A percentile compares a stretch with the other conserved stretches of the same genome.
phyloP scores from a whole-genome alignment of 2,797 vertebrate species.

The Pachyuromys duprasi region DNA sequence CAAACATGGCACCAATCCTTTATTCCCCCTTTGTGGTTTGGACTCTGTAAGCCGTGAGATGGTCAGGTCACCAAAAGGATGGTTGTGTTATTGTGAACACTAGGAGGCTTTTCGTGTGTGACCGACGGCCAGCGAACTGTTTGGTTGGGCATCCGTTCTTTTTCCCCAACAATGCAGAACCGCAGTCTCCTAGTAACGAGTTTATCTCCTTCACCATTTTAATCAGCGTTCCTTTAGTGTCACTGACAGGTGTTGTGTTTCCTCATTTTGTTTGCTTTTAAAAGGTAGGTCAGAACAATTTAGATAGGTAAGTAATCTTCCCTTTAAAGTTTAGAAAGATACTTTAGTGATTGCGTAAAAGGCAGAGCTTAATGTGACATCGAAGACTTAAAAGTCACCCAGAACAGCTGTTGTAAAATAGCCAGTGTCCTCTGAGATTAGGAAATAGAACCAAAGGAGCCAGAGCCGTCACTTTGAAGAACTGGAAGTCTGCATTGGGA shows the following conservation, averaged over 20 bases:
- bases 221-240: neutral
- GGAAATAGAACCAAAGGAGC: neutral
- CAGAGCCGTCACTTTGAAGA: neutral
- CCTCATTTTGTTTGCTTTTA: slow-evolving; percentile 54
- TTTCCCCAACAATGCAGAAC: slow-evolving; percentile 23
- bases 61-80: slow-evolving; percentile 74
- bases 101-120: slow-evolving; percentile 67
- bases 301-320: slow-evolving; percentile 28
- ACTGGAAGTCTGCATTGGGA: neutral
- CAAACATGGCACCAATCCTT: slow-evolving; percentile 69
- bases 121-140: slow-evolving; percentile 39
- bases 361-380: slow-evolving; percentile 5
- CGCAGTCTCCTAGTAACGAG: neutral
- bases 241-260: neutral
- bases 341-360: neutral
- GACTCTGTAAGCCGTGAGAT: slow-evolving; percentile 75
- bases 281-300: slow-evolving; percentile 32
- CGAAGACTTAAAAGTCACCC: neutral
- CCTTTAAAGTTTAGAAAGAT: slow-evolving; percentile 39
- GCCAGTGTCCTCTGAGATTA: neutral
- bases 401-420: neutral
- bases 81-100: slow-evolving; percentile 75
- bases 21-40: slow-evolving; percentile 71
- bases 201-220: neutral
- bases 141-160: slow-evolving; percentile 25